Conservation (phyloP, 2,113 vertebrate species). For the Globicephala melas region DNA sequence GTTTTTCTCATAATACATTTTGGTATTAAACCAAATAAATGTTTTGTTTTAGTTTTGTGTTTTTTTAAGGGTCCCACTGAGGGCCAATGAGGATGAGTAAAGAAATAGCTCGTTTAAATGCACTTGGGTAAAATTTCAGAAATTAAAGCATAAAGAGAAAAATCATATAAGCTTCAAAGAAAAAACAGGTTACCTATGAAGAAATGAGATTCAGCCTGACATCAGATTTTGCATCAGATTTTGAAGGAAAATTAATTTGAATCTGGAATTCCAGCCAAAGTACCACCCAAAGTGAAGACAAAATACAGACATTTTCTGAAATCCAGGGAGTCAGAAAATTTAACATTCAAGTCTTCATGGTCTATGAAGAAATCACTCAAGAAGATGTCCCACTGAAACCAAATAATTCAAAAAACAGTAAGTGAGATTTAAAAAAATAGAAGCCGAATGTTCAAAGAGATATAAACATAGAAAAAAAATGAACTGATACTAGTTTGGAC, state of each 20-base stretch:
- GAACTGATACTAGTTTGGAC: background rate
- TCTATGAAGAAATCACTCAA: background rate
- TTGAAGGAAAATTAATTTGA: constrained; percentile 21
- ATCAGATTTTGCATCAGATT: background rate
- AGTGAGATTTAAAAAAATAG: background rate
- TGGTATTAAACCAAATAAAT: background rate
- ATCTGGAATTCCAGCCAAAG: background rate
- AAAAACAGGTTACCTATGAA: background rate
- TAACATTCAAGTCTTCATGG: background rate
- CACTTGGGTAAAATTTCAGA: background rate
- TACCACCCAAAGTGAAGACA: background rate
- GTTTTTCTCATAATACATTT: background rate
- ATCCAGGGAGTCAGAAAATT: background rate
- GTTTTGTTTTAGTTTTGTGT: background rate
- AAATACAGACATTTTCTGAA: constrained; percentile 37
- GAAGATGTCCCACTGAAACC: background rate
- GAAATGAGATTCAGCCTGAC: background rate
- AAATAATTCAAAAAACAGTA: background rate
- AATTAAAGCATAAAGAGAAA: background rate
- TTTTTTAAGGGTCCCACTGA: background rate
- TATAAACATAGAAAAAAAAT: background rate
- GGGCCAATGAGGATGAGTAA: background rate
- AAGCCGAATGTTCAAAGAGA: background rate
- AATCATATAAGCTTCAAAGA: background rate
- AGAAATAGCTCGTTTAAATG: background rate